Base-by-base conservation (phyloP, 2,797 vertebrate species). In the Champsocephalus gunnari region DNA sequence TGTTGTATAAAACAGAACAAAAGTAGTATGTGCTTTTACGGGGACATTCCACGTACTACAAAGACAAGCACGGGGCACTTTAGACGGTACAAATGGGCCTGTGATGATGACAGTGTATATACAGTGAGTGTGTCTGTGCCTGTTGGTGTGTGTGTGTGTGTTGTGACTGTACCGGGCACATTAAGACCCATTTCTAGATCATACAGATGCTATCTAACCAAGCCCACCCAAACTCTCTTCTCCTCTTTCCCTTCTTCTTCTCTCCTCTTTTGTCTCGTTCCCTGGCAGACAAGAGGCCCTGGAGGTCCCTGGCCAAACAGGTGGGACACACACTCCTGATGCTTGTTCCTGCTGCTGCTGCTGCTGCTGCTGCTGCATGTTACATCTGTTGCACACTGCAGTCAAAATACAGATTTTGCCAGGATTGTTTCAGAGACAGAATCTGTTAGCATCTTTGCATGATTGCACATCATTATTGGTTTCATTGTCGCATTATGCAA, bases 241-340 rank as follows among this genome's bases (percentile, higher is more conserved):
- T 88, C 75, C 58, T 90, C 82, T 92, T 88, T 89, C 79, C 81
- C 83, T 73, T 82, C 80, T 71, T 74, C 75, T 71, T 81, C 73
- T 86, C 81, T 79, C 61, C 61, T 77, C 80, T 64, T 84, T 87
- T 89, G 81, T 91, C 71, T 87, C 10, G 6, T 67, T 89, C 72
- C 75, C 58, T 80, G 74, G 77, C 89, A 96, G 95, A 80, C 89
- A 95, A 93, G 89, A 95, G 89, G 86, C 87, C 93, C 64, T 96
- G 95, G 95, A 92, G 88, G 85, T 94, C 93, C 81, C 92, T 95
- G 90, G 93, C 89, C 86, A 95, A 96, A 91, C 95, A 95, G 95
- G 95, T 95, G 89, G 89, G 91, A 80, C 83, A 89, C 83, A 85
- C 80, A 85, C 85, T 75, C 72, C 75, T 70, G 62, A 84, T 72